These are phyloP conservation scores for Diadromus collaris DNA, from an alignment of 2,888 invertebrate species.

Conservation along the genomic window DNA sequence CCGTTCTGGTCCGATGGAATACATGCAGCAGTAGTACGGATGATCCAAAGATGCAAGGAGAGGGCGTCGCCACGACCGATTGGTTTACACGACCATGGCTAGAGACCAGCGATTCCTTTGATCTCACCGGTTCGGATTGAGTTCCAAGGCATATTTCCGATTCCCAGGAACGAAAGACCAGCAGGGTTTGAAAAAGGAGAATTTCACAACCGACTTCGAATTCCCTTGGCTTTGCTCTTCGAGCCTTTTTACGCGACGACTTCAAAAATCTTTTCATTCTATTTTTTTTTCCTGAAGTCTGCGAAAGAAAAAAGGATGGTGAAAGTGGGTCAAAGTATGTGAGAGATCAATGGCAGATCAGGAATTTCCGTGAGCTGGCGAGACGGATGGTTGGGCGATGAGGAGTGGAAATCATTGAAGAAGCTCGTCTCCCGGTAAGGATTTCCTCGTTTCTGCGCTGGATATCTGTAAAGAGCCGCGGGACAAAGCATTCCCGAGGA, in stretches of 20 bases:
- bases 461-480: background rate
- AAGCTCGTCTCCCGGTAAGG: background rate
- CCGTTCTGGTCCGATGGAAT: constrained; percentile 22
- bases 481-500: background rate
- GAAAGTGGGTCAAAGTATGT: background rate
- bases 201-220: constrained; percentile 8
- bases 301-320: background rate
- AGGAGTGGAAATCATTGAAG: constrained; percentile 4
- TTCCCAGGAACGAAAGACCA: constrained; percentile 1
- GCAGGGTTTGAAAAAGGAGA: constrained; percentile 2
- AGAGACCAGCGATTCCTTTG: constrained; percentile 54
- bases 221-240: constrained; percentile 4
- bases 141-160: constrained; percentile 55
- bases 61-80: constrained; percentile 11
- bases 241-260: constrained; percentile 3
- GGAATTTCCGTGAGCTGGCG: constrained; percentile 3
- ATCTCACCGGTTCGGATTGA: constrained; percentile 55
- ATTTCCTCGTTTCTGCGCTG: background rate
- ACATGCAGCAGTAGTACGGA: constrained; percentile 18
- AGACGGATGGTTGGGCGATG: background rate
- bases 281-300: background rate
- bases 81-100: constrained; percentile 21
- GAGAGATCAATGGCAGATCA: background rate
- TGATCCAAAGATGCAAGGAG: constrained; percentile 7
- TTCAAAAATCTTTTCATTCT: background rate